These are phyloP conservation scores for Clistopyga incitator DNA, from an alignment of 2,888 invertebrate genomes.

Conservation along the genomic window DNA sequence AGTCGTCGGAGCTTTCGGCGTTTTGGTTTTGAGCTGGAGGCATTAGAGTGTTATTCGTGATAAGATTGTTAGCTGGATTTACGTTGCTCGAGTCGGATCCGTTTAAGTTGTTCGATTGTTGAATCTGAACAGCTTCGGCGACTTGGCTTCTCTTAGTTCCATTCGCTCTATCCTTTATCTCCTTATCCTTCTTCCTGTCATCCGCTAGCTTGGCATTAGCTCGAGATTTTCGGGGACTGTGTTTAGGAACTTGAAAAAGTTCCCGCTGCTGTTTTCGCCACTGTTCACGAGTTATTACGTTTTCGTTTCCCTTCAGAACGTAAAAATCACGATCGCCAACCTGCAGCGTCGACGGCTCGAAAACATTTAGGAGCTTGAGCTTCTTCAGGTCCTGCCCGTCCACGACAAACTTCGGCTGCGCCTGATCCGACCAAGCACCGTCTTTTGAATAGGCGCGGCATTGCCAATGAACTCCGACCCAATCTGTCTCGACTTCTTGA, in stretches of 20 bases:
- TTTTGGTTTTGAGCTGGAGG: slow-evolving; percentile 75
- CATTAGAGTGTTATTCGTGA: slow-evolving; percentile 74
- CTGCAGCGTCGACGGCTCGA: slow-evolving; percentile 94
- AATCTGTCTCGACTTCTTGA: slow-evolving; percentile 92
- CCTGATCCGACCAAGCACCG: slow-evolving; percentile 86
- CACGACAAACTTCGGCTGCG: slow-evolving; percentile 89
- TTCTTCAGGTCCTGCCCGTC: slow-evolving; percentile 92
- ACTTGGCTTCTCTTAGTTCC: slow-evolving; percentile 40
- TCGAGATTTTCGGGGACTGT: slow-evolving; percentile 80
- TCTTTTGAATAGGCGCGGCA: slow-evolving; percentile 90
- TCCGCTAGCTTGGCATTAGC: slow-evolving; percentile 75
- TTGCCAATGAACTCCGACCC: slow-evolving; percentile 95
- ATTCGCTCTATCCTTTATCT: slow-evolving; percentile 66
- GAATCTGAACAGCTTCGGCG: slow-evolving; percentile 55
- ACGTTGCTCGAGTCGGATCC: slow-evolving; percentile 61
- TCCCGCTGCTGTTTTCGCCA: slow-evolving; percentile 87
- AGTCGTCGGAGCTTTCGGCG: slow-evolving; percentile 83
- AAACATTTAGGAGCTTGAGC: slow-evolving; percentile 93
- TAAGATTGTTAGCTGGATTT: slow-evolving; percentile 60
- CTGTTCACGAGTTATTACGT: slow-evolving; percentile 90
- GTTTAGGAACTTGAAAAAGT: slow-evolving; percentile 82
- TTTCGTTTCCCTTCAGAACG: slow-evolving; percentile 91
- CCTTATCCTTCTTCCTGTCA: slow-evolving; percentile 74
- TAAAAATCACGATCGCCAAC: slow-evolving; percentile 95
- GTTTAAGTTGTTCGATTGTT: slow-evolving; percentile 71